Conservation (phyloP, 2,888 invertebrate species). For the Drosophila mimetica region DNA sequence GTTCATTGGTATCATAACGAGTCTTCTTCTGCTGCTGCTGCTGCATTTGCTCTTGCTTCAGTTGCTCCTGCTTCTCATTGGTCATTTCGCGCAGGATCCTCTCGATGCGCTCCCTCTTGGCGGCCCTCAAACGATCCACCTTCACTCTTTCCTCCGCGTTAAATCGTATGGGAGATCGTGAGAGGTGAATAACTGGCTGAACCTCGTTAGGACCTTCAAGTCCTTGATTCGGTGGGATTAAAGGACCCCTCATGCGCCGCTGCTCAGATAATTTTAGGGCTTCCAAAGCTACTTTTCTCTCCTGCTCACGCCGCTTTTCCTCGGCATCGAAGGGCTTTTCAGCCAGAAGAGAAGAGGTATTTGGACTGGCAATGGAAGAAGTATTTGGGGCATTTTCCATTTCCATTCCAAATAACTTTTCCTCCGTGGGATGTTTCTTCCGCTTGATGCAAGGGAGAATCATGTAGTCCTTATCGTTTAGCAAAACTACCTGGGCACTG, state of each 20-base stretch:
- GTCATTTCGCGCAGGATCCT: slow-evolving; percentile 61
- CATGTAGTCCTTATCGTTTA: slow-evolving; percentile 31
- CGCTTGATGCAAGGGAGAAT: slow-evolving; percentile 32
- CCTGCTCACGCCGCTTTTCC: slow-evolving; percentile 55
- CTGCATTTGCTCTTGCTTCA: neutral
- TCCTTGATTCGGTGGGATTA: neutral
- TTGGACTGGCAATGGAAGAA: neutral
- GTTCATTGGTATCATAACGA: neutral
- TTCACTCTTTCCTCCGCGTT: slow-evolving; percentile 47
- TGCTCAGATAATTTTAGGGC: slow-evolving; percentile 65
- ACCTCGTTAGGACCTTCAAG: neutral
- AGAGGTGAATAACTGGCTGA: slow-evolving; percentile 45
- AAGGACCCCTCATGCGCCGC: slow-evolving; percentile 53
- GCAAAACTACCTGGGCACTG: slow-evolving; percentile 9
- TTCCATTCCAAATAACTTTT: neutral
- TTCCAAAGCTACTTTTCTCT: slow-evolving; percentile 62
- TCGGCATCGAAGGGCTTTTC: slow-evolving; percentile 5
- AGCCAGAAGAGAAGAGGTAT: too few relatives aligned
- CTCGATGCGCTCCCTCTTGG: slow-evolving; percentile 62
- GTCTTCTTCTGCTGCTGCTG: neutral
- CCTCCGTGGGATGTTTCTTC: slow-evolving; percentile 4
- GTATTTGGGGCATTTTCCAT: neutral
- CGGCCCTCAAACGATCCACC: slow-evolving; percentile 55
- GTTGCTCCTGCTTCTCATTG: neutral
- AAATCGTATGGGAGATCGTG: slow-evolving; percentile 50